Percentiles rank a stretch among this genome's conserved stretches.
phyloP scores from a whole-genome alignment of 2,888 invertebrate species.

The Dolichomitus sp. region DNA sequence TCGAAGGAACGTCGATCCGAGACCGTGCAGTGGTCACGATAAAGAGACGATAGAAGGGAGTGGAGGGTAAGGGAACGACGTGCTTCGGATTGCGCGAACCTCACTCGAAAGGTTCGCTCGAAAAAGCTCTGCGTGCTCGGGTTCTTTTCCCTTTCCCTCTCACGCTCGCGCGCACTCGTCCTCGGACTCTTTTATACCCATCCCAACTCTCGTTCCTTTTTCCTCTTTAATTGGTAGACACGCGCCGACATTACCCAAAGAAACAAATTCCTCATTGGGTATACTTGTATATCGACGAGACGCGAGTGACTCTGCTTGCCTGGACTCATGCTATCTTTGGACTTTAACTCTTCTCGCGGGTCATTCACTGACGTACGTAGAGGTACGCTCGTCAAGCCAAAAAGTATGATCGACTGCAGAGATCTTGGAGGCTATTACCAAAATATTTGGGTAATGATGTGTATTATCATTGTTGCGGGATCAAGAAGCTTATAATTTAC shows the following conservation, averaged over 20 bases:
- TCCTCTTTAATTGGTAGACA: constrained; percentile 65
- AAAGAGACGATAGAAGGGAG: constrained; percentile 31
- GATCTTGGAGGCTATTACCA: neutral
- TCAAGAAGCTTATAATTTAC: neutral
- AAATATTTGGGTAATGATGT: constrained; percentile 8
- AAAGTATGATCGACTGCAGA: constrained; percentile 26
- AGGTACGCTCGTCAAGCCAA: constrained; percentile 40
- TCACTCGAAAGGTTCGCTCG: constrained; percentile 50
- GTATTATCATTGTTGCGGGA: too few relatives aligned
- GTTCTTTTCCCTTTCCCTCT: constrained; percentile 42
- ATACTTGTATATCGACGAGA: constrained; percentile 36
- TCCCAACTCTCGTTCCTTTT: constrained; percentile 45
- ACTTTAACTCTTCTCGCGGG: constrained; percentile 50
- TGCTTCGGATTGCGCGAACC: constrained; percentile 64
- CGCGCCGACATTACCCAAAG: constrained; percentile 62
- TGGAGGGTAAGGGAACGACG: constrained; percentile 37
- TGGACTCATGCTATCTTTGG: constrained; percentile 62
- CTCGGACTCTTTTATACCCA: constrained; percentile 29
- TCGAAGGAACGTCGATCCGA: constrained; percentile 48
- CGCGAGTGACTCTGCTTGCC: constrained; percentile 29
- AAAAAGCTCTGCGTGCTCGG: constrained; percentile 64
- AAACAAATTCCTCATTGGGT: constrained; percentile 64
- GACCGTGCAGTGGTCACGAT: constrained; percentile 30
- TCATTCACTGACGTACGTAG: constrained; percentile 45
- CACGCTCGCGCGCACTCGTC: neutral